These are phyloP conservation scores for Neoascia interrupta DNA, from an alignment of 2,888 invertebrate species.

Conservation along the genomic window DNA sequence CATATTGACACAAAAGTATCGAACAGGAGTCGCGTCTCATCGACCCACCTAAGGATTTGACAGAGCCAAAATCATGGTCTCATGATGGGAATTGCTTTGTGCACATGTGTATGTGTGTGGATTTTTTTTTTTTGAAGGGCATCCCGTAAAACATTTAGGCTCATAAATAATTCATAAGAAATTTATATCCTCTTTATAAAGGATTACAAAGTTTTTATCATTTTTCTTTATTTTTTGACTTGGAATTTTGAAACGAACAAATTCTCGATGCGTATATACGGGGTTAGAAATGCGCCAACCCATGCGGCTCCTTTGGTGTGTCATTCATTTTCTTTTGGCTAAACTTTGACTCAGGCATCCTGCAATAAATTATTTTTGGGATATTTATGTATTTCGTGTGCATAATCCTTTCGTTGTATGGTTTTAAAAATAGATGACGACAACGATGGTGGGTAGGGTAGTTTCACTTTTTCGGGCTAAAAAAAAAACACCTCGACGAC, in stretches of 20 bases:
- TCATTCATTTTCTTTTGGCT: constrained; percentile 21
- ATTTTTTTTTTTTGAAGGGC: constrained; percentile 18
- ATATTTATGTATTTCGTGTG: constrained; percentile 59
- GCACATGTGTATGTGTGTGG: not conserved
- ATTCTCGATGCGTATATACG: constrained; percentile 29
- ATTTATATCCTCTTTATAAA: constrained; percentile 59
- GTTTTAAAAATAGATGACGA: constrained; percentile 24
- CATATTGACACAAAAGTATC: not conserved
- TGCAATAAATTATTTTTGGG: constrained; percentile 53
- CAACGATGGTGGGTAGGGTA: not conserved
- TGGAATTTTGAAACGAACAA: constrained; percentile 38
- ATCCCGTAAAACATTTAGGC: constrained; percentile 39
- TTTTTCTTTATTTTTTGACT: constrained; percentile 60
- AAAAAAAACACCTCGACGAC: constrained; percentile 1
- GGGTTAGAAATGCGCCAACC: constrained; percentile 17
- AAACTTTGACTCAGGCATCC: constrained; percentile 51
- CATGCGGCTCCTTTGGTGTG: not conserved
- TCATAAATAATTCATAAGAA: constrained; percentile 66
- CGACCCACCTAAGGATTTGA: not conserved
- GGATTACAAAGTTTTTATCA: constrained; percentile 61
- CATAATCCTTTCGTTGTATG: constrained; percentile 53
- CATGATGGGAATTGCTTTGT: not conserved
- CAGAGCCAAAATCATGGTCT: not conserved
- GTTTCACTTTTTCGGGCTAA: not conserved
- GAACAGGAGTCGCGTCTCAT: not conserved